These are phyloP conservation scores for Drosophila maculinotata DNA, from an alignment of 2,888 invertebrate species.

Conservation along the genomic window DNA sequence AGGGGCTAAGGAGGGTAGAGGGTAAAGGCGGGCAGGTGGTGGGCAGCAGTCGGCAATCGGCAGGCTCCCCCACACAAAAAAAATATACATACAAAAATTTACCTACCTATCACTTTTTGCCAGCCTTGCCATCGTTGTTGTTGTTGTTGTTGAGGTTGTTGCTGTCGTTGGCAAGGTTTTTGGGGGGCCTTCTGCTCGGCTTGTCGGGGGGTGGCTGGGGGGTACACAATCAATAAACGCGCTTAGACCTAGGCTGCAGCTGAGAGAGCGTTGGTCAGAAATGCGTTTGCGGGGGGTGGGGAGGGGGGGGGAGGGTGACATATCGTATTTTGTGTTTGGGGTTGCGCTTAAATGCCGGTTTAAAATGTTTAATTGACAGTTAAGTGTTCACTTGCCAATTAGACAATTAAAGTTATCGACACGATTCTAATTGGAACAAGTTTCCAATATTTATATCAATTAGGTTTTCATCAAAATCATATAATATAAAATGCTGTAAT, in stretches of 20 bases:
- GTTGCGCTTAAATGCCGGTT: constrained; percentile 59
- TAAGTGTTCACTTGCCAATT: background rate
- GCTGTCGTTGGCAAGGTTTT: constrained; percentile 67
- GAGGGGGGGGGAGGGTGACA: background rate
- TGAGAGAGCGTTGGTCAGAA: constrained; percentile 27
- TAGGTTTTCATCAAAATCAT: too few species aligned
- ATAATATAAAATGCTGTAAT: too few species aligned
- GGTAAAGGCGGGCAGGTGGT: constrained; percentile 18
- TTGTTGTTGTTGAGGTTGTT: constrained; percentile 37
- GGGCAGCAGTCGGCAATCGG: constrained; percentile 35
- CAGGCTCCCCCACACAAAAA: constrained; percentile 56
- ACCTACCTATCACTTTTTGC: constrained; percentile 69
- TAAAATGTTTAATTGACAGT: constrained; percentile 34
- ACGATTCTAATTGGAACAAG: too few species aligned
- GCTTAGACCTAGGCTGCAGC: constrained; percentile 42
- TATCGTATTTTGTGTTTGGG: too few species aligned
- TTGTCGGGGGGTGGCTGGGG: constrained; percentile 35
- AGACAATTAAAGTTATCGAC: too few species aligned
- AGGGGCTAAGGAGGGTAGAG: constrained; percentile 15
- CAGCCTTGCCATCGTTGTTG: constrained; percentile 33
- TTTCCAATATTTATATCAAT: too few species aligned
- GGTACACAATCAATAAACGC: constrained; percentile 74
- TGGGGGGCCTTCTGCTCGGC: constrained; percentile 51
- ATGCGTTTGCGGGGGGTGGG: constrained; percentile 15
- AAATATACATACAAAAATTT: constrained; percentile 74